A percentile compares a stretch with the other conserved stretches of the same genome.
phyloP scores from a whole-genome alignment of 2,113 vertebrate genomes.

The Gnathonemus echidnorhynchus region DNA sequence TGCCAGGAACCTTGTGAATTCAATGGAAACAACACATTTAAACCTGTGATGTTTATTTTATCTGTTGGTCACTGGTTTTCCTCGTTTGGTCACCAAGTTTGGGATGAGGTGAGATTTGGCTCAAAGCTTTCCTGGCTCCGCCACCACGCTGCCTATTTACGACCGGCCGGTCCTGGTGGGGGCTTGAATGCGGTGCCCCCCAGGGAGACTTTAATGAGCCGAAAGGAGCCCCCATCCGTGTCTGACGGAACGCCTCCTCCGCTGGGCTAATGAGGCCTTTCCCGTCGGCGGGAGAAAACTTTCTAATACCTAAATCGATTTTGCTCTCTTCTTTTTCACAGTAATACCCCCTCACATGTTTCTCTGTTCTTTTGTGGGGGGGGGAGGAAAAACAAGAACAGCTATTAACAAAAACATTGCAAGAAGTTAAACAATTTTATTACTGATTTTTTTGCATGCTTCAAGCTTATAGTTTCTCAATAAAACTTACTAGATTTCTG shows the following conservation, averaged over 20 bases:
- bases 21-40: background rate
- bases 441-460: background rate
- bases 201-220: slow-evolving; percentile 4
- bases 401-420: background rate
- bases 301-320: background rate
- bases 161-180: background rate
- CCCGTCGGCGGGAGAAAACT: background rate
- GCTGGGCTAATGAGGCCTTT: background rate
- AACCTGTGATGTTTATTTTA: background rate
- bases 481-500: background rate
- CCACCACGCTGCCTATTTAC: background rate
- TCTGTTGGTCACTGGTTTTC: background rate
- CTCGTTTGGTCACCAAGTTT: background rate
- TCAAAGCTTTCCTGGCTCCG: background rate
- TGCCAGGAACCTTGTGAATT: background rate
- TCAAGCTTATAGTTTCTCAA: background rate
- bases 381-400: background rate
- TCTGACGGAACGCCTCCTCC: background rate
- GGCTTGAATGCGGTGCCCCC: background rate
- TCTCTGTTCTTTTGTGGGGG: background rate
- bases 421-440: background rate
- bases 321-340: background rate
- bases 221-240: background rate
- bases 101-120: background rate
- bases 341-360: background rate